Conservation (phyloP, 2,113 vertebrate species). For the Ailuropoda melanoleuca region DNA sequence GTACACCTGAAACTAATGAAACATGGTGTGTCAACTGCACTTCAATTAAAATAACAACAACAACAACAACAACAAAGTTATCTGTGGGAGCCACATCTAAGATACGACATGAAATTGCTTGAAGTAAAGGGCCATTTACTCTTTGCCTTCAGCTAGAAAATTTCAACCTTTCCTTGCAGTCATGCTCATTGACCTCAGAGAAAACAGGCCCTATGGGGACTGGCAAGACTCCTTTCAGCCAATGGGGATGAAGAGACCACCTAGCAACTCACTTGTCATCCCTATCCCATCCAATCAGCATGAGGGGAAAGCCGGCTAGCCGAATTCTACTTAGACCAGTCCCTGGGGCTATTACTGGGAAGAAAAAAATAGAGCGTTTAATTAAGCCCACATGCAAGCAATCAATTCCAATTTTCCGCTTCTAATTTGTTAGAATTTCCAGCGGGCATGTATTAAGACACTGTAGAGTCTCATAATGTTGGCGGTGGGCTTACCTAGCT, state of each 20-base stretch:
- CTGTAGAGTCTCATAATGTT: neutral
- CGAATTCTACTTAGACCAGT: too few species aligned
- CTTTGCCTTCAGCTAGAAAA: neutral
- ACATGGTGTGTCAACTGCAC: neutral
- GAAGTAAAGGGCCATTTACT: neutral
- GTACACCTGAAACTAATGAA: neutral
- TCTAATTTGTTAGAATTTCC: neutral
- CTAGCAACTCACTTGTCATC: neutral
- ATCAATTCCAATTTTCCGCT: constrained; percentile 4
- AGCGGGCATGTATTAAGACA: neutral
- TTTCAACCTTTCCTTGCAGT: neutral
- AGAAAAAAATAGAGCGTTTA: neutral
- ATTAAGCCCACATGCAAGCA: neutral
- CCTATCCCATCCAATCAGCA: neutral
- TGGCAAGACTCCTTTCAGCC: neutral
- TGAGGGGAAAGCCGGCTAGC: neutral
- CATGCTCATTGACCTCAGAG: neutral
- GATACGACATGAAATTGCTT: neutral
- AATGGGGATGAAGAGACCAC: neutral
- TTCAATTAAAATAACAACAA: neutral
- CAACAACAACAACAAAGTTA: neutral
- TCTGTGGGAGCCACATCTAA: neutral
- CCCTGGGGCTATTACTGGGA: neutral
- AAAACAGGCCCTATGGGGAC: neutral
- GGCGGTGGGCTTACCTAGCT: neutral